Evolutionary conservation across 2,888 invertebrate species (phyloP).

Genomic region (Nymphalis urticae): DNA sequence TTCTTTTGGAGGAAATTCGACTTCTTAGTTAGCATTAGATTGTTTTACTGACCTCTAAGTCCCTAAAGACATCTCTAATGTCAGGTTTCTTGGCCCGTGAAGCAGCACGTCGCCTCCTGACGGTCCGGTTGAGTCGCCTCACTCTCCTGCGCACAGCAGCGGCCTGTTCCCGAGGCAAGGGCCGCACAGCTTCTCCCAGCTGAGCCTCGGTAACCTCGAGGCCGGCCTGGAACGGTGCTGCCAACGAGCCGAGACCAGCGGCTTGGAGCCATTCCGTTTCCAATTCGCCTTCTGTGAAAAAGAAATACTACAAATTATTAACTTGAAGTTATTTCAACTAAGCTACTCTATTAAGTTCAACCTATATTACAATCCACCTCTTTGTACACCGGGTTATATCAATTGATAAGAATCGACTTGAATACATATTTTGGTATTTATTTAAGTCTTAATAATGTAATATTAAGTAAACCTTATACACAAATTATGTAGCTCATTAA

Average conservation of each 20-base stretch:
- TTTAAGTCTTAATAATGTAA: too few species aligned
- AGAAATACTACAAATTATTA: neutral
- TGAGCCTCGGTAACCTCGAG: conserved; percentile 85
- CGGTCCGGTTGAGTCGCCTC: conserved; percentile 88
- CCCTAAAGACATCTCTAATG: conserved; percentile 91
- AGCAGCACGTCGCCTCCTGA: conserved; percentile 82
- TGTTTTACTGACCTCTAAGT: conserved; percentile 85
- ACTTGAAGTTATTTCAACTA: too few species aligned
- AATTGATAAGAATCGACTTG: too few species aligned
- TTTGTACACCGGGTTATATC: too few species aligned
- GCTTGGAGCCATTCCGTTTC: conserved; percentile 89
- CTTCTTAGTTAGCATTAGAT: too few species aligned
- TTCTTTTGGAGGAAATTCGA: too few species aligned
- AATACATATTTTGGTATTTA: too few species aligned
- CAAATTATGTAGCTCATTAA: too few species aligned
- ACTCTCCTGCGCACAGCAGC: conserved; percentile 89
- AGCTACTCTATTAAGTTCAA: too few species aligned
- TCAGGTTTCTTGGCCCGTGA: conserved; percentile 86
- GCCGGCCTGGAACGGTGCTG: conserved; percentile 86
- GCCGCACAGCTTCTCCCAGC: conserved; percentile 82
- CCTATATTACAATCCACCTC: too few species aligned
- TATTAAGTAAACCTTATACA: too few species aligned
- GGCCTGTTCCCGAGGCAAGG: conserved; percentile 87
- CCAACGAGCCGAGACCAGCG: conserved; percentile 86
- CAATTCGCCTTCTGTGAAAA: conserved; percentile 85